Base-by-base conservation (phyloP, 2,888 invertebrate genomes). In the Tachina fera region DNA sequence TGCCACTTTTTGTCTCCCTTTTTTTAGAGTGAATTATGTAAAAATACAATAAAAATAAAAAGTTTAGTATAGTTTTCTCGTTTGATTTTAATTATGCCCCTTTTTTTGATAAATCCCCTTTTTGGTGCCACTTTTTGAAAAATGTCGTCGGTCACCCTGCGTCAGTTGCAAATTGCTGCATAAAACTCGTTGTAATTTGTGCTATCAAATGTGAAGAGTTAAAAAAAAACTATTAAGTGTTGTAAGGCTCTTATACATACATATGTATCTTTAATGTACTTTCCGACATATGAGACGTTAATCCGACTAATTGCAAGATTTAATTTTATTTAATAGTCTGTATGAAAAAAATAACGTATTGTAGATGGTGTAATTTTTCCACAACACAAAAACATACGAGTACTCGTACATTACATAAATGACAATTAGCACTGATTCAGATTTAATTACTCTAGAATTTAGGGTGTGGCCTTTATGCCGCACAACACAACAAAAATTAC, bases 371-470 rank as follows among this genome's bases (percentile, higher is more conserved):
- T 56, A 58, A 71, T 56, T 58, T 45, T 71, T 72, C 9, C 13
- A 6, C 9, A 65, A 1, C 49, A 16, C 31, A 67, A 19, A 41
- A 70, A 58, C 14, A 16, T 53, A 6, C 10, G n/a, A 31, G 6
- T 31, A 47, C 31, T 31, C 16, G 10, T 31, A 9, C 72, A 39
- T 31, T 47, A 47, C 58, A 11, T 31, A 43, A 43, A 70, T 60
- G 43, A 19, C 60, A 67, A 58, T 67, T 76, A 67, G 31, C 53
- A 80, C 56, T 58, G 61, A 71, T 65, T 71, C 79, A 63, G 79
- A 58, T 72, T 72, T 72, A 72, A 80, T 80, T 80, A 56, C 72
- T 58, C 9, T 49, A 58, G 65, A 72, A 49, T 47, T 65, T 72
- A 41, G 65, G 79, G 72, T 72, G 79, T 65, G 79, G 72, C 45